Percentiles rank a stretch among this genome's conserved stretches.
Conservation (phyloP, 2,888 invertebrate species). For the Drosophila anomelani region DNA sequence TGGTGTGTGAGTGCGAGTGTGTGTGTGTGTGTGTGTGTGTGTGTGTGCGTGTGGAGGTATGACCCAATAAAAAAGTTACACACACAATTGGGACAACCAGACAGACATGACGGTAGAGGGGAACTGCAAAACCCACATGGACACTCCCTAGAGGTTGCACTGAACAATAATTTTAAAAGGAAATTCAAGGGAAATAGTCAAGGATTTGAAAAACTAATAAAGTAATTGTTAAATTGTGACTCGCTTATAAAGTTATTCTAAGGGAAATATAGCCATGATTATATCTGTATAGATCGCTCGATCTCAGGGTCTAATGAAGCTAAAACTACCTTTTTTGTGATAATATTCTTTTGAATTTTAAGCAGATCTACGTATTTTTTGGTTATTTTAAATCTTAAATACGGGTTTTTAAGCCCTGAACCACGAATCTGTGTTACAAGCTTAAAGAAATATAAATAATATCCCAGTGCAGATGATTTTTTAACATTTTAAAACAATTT, state of each 20-base stretch:
- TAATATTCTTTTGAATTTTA: too few relatives aligned
- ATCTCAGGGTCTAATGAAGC: too few relatives aligned
- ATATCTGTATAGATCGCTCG: too few relatives aligned
- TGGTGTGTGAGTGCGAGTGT: conserved; percentile 17
- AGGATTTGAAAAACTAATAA: neutral
- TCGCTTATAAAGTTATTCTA: neutral
- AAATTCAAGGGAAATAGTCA: neutral
- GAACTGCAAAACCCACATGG: conserved; percentile 4
- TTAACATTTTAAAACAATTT: too few relatives aligned
- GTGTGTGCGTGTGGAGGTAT: conserved; percentile 44
- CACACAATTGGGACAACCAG: conserved; percentile 17
- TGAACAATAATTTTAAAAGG: neutral
- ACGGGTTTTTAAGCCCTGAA: too few relatives aligned
- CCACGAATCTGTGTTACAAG: too few relatives aligned
- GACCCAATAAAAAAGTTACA: conserved; percentile 68
- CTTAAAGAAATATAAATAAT: too few relatives aligned
- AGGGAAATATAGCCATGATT: neutral
- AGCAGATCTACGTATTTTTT: too few relatives aligned
- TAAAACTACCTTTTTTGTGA: too few relatives aligned
- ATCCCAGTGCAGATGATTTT: too few relatives aligned
- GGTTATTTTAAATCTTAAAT: too few relatives aligned
- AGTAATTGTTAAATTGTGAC: neutral
- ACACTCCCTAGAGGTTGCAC: conserved; percentile 16
- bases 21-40: conserved; percentile 33
- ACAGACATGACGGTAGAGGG: conserved; percentile 32